Conservation (phyloP, 2,797 vertebrate species). For the Tenualosa thibaudeaui region DNA sequence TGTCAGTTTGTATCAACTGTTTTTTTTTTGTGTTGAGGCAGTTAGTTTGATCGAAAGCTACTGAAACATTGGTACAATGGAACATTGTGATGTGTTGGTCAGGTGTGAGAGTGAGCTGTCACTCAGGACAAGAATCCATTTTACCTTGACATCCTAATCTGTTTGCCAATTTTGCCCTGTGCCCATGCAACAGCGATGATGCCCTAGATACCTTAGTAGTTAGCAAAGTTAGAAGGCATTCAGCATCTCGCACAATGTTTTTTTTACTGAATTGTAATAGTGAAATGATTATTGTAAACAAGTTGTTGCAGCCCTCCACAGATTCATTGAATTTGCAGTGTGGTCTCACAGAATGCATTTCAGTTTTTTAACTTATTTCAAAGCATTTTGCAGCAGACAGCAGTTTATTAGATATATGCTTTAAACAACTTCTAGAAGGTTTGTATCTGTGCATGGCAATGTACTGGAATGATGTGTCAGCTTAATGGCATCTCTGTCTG, state of each 20-base stretch:
- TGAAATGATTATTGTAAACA: too few species aligned
- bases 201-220: background rate
- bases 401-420: background rate
- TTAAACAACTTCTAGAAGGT: background rate
- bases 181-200: background rate
- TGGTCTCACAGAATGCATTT: background rate
- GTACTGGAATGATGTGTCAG: slow-evolving; percentile 8
- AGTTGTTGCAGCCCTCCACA: background rate
- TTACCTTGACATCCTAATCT: background rate
- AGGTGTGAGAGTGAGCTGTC: background rate
- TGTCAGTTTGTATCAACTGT: background rate
- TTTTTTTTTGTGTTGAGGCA: background rate
- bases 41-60: background rate
- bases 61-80: background rate
- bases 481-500: background rate
- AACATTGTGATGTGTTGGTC: background rate
- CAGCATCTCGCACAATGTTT: too few species aligned
- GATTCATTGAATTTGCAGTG: background rate
- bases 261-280: too few species aligned
- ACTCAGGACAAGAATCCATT: background rate
- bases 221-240: too few species aligned
- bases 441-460: background rate
- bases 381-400: background rate
- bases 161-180: too few species aligned
- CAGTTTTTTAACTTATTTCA: background rate